A percentile compares a stretch with the other conserved stretches of the same genome.
Evolutionary conservation across 2,113 vertebrate species (phyloP).

Genomic region (Hemicordylus capensis): DNA sequence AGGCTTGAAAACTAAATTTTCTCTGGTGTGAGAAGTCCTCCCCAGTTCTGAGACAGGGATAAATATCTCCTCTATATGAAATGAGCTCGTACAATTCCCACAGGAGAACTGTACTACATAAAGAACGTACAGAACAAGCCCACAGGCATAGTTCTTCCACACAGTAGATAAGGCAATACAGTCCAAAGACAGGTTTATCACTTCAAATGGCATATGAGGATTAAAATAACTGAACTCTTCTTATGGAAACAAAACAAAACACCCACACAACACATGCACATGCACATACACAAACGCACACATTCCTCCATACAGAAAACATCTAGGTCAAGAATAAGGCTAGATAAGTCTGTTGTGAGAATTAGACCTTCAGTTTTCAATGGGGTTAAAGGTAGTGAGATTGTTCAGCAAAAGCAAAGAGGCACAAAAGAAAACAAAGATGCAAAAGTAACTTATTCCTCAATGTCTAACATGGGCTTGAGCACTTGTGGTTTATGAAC

Average conservation of each 20-base stretch:
- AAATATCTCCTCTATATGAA: background rate
- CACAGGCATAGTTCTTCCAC: background rate
- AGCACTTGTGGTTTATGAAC: background rate
- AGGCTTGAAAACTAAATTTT: background rate
- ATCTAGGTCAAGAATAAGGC: too few relatives aligned
- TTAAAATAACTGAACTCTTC: background rate
- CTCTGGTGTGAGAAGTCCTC: background rate
- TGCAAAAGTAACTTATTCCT: background rate
- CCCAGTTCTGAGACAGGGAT: background rate
- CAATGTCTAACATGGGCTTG: background rate
- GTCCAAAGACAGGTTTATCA: background rate
- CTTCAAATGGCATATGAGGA: background rate
- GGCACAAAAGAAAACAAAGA: background rate
- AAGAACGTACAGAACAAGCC: background rate
- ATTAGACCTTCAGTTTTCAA: background rate
- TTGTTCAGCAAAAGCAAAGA: background rate
- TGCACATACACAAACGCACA: too few relatives aligned
- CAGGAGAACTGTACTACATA: background rate
- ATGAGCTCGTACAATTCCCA: background rate
- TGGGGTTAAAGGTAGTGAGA: background rate
- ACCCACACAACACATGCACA: too few relatives aligned
- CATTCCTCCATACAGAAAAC: too few relatives aligned
- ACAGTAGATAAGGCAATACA: background rate
- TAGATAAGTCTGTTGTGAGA: too few relatives aligned
- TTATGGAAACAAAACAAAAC: background rate